A percentile compares a stretch with the other conserved stretches of the same genome.
phyloP scores from a whole-genome alignment of 2,888 invertebrate species.

The Tortricodes alternella region DNA sequence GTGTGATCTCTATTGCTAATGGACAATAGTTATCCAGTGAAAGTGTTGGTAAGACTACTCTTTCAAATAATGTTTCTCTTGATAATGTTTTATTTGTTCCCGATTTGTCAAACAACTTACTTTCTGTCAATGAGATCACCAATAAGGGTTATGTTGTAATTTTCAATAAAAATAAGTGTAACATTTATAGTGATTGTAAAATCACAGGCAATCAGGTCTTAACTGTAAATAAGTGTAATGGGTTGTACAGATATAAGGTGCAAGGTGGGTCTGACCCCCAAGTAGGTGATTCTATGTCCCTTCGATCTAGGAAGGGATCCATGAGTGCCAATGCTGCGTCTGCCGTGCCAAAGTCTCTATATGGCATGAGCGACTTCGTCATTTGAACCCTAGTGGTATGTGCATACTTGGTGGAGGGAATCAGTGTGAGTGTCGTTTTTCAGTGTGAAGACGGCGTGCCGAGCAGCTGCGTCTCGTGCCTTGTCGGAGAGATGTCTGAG shows the following conservation, averaged over 20 bases:
- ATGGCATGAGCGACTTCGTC: not conserved
- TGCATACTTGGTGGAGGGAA: not conserved
- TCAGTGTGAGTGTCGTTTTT: not conserved
- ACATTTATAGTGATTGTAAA: not conserved
- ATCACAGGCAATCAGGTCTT: not conserved
- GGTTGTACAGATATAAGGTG: not conserved
- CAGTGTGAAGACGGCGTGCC: not conserved
- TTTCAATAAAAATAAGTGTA: not conserved
- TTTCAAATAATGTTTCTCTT: not conserved
- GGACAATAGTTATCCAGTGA: not conserved
- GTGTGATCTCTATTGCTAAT: not conserved
- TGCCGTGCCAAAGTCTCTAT: not conserved
- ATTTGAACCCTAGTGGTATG: conserved; percentile 1
- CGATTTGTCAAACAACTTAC: not conserved
- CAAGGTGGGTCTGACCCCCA: not conserved
- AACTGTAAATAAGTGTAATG: not conserved
- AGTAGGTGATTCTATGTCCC: not conserved
- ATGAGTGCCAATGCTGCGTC: not conserved
- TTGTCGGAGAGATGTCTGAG: not conserved
- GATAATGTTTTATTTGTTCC: not conserved
- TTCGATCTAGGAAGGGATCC: not conserved
- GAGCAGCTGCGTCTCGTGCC: not conserved
- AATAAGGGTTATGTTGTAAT: not conserved
- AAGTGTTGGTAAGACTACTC: not conserved
- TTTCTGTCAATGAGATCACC: not conserved